Conservation (phyloP, 2,113 vertebrate species). For the Oplegnathus fasciatus region DNA sequence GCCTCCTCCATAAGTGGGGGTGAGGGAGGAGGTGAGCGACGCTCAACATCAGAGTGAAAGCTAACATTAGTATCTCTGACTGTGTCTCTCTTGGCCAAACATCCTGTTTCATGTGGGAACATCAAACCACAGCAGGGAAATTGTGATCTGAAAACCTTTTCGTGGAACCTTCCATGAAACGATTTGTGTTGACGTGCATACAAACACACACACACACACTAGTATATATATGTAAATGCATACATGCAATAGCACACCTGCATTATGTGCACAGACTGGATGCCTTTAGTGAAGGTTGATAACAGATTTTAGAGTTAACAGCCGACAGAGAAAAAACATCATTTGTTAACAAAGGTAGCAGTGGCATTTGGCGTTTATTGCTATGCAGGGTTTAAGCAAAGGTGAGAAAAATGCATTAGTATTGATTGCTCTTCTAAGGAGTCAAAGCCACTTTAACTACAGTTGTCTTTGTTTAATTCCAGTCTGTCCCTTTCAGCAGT, state of each 20-base stretch:
- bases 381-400: constrained; percentile 31
- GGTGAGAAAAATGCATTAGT: constrained; percentile 46
- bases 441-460: constrained; percentile 69
- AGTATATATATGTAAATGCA: background rate
- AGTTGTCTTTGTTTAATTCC: constrained; percentile 67
- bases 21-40: constrained; percentile 10
- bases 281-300: constrained; percentile 3
- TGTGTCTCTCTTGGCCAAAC: constrained; percentile 16
- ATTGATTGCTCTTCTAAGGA: constrained; percentile 69
- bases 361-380: constrained; percentile 34
- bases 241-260: background rate
- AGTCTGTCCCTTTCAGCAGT: constrained; percentile 69
- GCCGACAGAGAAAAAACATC: background rate
- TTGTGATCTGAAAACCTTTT: background rate
- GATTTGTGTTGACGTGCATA: background rate
- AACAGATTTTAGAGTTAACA: constrained; percentile 13
- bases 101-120: constrained; percentile 24
- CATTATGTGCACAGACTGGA: background rate
- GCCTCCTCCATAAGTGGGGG: background rate
- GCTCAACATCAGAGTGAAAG: constrained; percentile 20
- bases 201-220: background rate
- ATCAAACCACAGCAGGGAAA: constrained; percentile 12
- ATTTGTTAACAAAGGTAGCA: constrained; percentile 11
- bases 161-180: background rate
- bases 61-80: constrained; percentile 23